Evolutionary conservation across 2,888 invertebrate species (phyloP), one percentile per base, ranked within the genome.

Genomic region (Dasypogon diadema): DNA sequence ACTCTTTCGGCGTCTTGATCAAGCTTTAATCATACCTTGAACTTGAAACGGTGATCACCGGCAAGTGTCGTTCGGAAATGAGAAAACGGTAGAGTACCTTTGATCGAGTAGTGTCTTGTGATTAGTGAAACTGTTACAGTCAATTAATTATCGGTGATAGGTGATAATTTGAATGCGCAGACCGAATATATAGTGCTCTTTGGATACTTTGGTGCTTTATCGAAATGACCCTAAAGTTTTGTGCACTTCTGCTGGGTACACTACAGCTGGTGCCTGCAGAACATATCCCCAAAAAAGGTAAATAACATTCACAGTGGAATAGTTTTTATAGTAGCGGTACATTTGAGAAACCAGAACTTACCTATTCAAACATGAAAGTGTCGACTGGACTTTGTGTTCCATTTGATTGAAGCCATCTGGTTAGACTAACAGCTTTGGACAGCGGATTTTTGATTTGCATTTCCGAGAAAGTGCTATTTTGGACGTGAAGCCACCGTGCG

Each of bases 21-120:
- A 84, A 83, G 84, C 83, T 81, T 85, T 81, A 85, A 85, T 82
- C 82, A 83, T 85, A 85, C 85, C 85, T 85, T 85, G 85, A 85
- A 85, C 85, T 85, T 85, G 85, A 81, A 83, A 77, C 78, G 81
- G 83, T 80, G 34, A 24, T 46, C 58, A 70, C 63, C 51, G 74
- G 26, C 48, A 58, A 42, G 51, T 46, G 16, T 37, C 34, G 51
- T 54, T 21, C 24, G 54, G 34, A 30, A 30, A 54, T 54, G 54
- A 70, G 51, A 5, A 8, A 21, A 4, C 54, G 51, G 4, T 70
- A 70, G 26, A 48, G 68, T 54, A 65, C 46, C 46, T 46, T n/a
- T 65, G 42, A 10, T 65, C 18, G n/a, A 22, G 14, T 6, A 65
- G 14, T 24, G 42, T 16, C n/a, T 65, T 46, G 65, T 46, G 65